Evolutionary conservation across 2,888 invertebrate species (phyloP), one percentile per base, ranked within the genome.

Genomic region (Caenorhabditis afra): DNA sequence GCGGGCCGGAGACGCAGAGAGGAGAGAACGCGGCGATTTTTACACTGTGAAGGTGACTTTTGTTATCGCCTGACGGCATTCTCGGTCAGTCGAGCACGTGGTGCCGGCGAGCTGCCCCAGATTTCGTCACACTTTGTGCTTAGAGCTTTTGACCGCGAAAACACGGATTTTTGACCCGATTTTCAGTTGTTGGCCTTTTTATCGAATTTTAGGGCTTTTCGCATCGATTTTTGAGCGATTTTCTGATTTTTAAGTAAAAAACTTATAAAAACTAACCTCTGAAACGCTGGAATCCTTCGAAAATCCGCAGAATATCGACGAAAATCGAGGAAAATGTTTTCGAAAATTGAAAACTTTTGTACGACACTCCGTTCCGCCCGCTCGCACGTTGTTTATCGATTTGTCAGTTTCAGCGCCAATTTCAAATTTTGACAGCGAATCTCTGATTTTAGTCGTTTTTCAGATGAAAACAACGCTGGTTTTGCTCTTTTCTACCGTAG

Each of bases 321-420:
- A 47, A 47, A 61, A 45, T 14, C 11, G 22, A 23, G 8, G 45
- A 37, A 52, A 59, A 37, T 61, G 4, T 29, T 29, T 29, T 64
- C 59, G 73, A 73, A 22, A 73, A 50, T 58, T 55, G 45, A 47
- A 39, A 3, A 47, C n/a, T 11, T 16, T 35, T 57, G 41, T 16
- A 64, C 73, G 64, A 73, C 44, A 41, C 64, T 57, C 73, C 73
- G 57, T 18, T 37, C 22, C 49, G 53, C 35, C n/a, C 53, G 44
- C 18, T 1, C 22, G 71, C 57, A 29, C 49, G 35, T 11, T 50
- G 64, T 73, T 73, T 73, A 73, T n/a, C 57, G 12, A 12, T 1
- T 2, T 12, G 10, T 3, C 5, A 16, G 4, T 64, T 64, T 57
- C 39, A 50, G 73, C 55, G 73, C 16, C 39, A 58, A 44, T 16